Base-by-base conservation (phyloP, 2,888 invertebrate species). In the Amblyteles armatorius region DNA sequence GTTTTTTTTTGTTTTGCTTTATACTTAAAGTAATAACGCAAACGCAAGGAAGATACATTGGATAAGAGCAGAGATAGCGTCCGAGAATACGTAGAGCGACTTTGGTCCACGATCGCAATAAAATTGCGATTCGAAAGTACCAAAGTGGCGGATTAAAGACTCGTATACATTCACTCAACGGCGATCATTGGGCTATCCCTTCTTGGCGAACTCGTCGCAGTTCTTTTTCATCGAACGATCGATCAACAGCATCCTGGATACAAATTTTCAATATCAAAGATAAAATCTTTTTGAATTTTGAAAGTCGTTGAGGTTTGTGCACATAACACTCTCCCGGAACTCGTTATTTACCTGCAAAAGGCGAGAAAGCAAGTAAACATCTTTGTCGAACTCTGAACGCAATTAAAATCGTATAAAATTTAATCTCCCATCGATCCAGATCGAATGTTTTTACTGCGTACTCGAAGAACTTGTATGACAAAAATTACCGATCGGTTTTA, bases 161-260 rank as follows among this genome's bases (percentile, higher is more conserved):
- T 77, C 77, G 79, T 83, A 83, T 83, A 79, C 83, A 77, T 77
- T 67, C 19, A 40, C 67, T 77, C 40, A 26, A 33, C 67, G 36
- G 65, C 60, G 57, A 16, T 50, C 50, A 63, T 33, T 48, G 29
- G 74, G 48, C 60, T 44, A 60, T 63, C 29, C 74, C 48, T 63
- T 26, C 7, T 13, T 13, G 26, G 26, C 44, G 22, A 19, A 50
- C 33, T 65, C 50, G 63, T 76, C 65, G 6, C 36, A 7, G n/a
- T 48, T 44, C 5, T 68, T 26, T 5, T 26, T 3, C 40, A 22
- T 48, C 13, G 11, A 29, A 63, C 63, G 29, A 63, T 33, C 63
- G 33, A 63, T 33, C 63, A 63, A 63, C 16, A 13, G 63, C 63
- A 63, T 33, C 29, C 29, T 26, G 1, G 33, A 16, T 29, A 60